phyloP scores from a whole-genome alignment of 1,140 invertebrate species.

The Palaemon carinicauda region DNA sequence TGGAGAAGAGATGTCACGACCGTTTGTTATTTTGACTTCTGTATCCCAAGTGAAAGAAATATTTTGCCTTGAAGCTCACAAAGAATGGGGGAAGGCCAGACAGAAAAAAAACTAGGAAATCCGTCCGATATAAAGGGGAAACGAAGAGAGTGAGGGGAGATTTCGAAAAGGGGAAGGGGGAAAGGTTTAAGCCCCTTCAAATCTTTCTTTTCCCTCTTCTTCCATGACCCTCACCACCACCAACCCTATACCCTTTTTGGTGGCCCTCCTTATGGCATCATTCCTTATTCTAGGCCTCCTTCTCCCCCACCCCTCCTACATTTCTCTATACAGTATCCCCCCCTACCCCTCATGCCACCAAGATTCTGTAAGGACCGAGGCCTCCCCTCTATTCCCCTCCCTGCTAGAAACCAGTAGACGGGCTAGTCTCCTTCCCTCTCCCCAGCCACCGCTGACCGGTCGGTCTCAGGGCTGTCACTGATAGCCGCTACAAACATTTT shows the following conservation, averaged over 20 bases:
- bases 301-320: neutral
- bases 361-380: neutral
- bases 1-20: too few relatives aligned
- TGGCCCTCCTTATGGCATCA: neutral
- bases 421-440: neutral
- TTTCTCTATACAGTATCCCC: neutral
- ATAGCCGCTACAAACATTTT: neutral
- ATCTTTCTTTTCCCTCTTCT: neutral
- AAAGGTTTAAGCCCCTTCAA: too few relatives aligned
- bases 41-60: too few relatives aligned
- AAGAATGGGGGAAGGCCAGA: neutral
- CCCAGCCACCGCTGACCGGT: neutral
- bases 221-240: neutral
- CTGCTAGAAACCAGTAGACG: too few relatives aligned
- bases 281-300: neutral
- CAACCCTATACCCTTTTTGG: neutral
- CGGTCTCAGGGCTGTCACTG: neutral
- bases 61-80: too few relatives aligned
- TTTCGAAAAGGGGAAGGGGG: neutral
- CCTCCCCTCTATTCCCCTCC: neutral
- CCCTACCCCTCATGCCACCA: neutral
- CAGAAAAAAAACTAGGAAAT: neutral
- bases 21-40: too few relatives aligned
- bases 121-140: neutral
- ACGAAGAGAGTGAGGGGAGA: conserved; percentile 2